Base-by-base conservation (phyloP, 2,888 invertebrate species). In the Argyresthia goedartella region DNA sequence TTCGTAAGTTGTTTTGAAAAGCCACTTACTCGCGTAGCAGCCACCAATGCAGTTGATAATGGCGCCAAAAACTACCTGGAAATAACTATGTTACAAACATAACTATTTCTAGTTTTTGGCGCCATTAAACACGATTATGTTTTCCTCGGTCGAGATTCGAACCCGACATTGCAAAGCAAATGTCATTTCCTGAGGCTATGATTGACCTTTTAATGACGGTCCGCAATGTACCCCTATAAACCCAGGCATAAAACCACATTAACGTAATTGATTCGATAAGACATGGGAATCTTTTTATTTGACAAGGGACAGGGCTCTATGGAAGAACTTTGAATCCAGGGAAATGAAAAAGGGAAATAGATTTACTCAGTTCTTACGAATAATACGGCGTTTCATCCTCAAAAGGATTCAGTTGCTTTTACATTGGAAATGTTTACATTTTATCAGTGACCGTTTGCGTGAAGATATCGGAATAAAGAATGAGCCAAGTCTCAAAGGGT, bases 231-330 rank as follows among this genome's bases (percentile, higher is more conserved):
- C 39, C 39, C 39, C 10, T 39, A 9, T 9, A n/a, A 11, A 39
- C 39, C 39, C 10, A 9, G 39, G 39, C 39, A 9, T n/a, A 39
- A 39, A 39, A 11, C 61, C 62, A 76, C 69, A 75, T 80, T 76
- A 77, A 67, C 73, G 80, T 80, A 78, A 82, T 80, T 81, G 82
- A 80, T 80, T 81, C 74, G 67, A 78, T 77, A 80, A 77, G 76
- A 80, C 74, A 75, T 69, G 69, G 70, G 71, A 67, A 77, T 79
- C 72, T 84, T 81, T 81, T 71, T 73, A 77, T 80, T 82, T 81
- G 81, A 80, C 78, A 76, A 76, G 81, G 81, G 82, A 79, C 75
- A 64, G 61, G n/a, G 59, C 64, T 70, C 66, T 76, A 77, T 78
- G 76, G 76, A 70, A 71, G 42, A 67, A 73, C 71, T 72, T 59